Evolutionary conservation across 1,140 invertebrate species (phyloP), one percentile per base, ranked within the genome.

Genomic region (Calycopis cecrops): DNA sequence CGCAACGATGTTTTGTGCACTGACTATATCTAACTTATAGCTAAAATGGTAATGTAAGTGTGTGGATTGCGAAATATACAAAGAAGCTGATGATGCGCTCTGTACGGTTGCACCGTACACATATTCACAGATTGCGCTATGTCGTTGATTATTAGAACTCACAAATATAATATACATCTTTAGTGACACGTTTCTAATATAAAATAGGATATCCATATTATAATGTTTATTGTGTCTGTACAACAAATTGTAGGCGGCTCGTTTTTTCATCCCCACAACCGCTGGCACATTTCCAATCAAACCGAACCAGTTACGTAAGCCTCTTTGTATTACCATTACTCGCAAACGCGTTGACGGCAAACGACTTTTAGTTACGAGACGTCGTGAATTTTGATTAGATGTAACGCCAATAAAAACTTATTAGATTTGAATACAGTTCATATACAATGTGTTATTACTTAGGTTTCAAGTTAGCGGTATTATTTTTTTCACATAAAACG

Each of bases 201-300:
- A 40, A 11, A 40, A 14, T 40, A 38, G 1, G 6, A 38, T 38
- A 6, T n/a, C 11, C 12, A 40, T 6, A 40, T 40, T 11, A 40
- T 1, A 37, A 37, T 40, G n/a, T 14, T 12, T 40, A 40, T 9
- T 2, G 4, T 9, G 16, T 14, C 40, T 42, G 12, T 16, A 17
- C 4, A 12, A 14, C 3, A 7, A 42, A 14, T 16, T 16, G 12
- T 16, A 17, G 14, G 9, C 3, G 12, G 9, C 14, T 16, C 40
- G 40, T 14, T 16, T 16, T 44, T 44, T 44, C 17, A 16, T 44
- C 40, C 9, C 8, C 8, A 37, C 12, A 9, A 16, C 17, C 17
- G 14, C 40, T 44, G 40, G 40, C 40, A 44, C 40, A 16, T 44
- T 14, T 44, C 40, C 40, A 44, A 44, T 44, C 40, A 44, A 44